Evolutionary conservation across 53 echinoderm and acorn worm species (phyloP).

Genomic region (Astropecten irregularis): DNA sequence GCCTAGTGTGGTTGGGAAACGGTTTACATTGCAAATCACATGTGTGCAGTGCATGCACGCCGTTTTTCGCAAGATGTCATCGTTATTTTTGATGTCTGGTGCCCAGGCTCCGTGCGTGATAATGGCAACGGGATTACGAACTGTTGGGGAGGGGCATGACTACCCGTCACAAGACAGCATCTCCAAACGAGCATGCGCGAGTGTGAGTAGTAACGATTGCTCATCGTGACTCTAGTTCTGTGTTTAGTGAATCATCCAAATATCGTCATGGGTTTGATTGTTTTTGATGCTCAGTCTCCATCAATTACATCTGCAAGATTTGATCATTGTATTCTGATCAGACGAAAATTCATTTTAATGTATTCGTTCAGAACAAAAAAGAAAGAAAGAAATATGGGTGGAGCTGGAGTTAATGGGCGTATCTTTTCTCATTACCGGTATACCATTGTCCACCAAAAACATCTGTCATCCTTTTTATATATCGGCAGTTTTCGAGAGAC

Average conservation of each 20-base stretch:
- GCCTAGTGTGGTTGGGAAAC: not conserved
- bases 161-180: not conserved
- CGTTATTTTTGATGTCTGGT: not conserved
- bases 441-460: no score
- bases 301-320: no score
- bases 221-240: not conserved
- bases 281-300: not conserved
- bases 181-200: conserved; percentile 39
- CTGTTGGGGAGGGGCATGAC: conserved; percentile 7
- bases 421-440: no score
- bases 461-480: no score
- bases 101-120: not conserved
- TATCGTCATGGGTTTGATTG: not conserved
- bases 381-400: no score
- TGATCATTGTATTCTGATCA: no score
- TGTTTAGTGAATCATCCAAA: not conserved
- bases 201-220: not conserved
- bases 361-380: no score
- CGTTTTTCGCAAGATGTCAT: not conserved
- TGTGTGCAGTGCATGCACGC: not conserved
- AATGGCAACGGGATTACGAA: not conserved
- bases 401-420: no score
- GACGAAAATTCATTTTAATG: no score
- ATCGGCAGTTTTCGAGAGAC: no score
- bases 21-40: conserved; percentile 16